Evolutionary conservation across 1,140 invertebrate species (phyloP), one percentile per base, ranked within the genome.

Genomic region (Bombus sibiricus): DNA sequence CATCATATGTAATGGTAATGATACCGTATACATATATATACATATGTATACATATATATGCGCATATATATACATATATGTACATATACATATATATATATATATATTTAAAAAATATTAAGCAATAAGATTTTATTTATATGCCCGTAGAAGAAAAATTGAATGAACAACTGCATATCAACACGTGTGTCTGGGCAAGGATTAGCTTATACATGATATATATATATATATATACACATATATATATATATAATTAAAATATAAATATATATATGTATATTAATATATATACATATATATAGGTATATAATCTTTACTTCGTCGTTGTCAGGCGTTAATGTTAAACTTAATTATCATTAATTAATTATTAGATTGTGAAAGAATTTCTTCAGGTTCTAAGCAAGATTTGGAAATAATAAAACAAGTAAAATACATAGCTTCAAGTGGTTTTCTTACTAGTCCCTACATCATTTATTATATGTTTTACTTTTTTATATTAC

Each of bases 101-200:
- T 87, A 90, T 91, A 91, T 89, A 88, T 88, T 89, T 84, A 91
- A 89, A 89, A 91, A 91, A 90, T 92, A 91, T 93, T 95, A 95
- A 94, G 93, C 94, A 94, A 94, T 95, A 95, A 95, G 94, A 95
- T 94, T 93, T 91, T 94, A 94, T 95, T 94, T 94, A 94, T 94
- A 94, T 94, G 94, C 92, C 92, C 93, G 90, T 94, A 88, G 93
- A 88, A 80, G 74, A 77, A 84, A 80, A 86, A 79, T 68, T 72
- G 71, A 76, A 81, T 88, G 89, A 90, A 88, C 93, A 93, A 94
- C 86, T 95, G 92, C 94, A 95, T 95, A 95, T 94, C 93, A 95
- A 86, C 92, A 92, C 89, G 93, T 94, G 93, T 93, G 94, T 94
- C 92, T 94, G 94, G 93, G 93, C 93, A 95, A 95, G 94, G 91